phyloP scores from a whole-genome alignment of 2,797 vertebrate genomes.

The Pterois miles region DNA sequence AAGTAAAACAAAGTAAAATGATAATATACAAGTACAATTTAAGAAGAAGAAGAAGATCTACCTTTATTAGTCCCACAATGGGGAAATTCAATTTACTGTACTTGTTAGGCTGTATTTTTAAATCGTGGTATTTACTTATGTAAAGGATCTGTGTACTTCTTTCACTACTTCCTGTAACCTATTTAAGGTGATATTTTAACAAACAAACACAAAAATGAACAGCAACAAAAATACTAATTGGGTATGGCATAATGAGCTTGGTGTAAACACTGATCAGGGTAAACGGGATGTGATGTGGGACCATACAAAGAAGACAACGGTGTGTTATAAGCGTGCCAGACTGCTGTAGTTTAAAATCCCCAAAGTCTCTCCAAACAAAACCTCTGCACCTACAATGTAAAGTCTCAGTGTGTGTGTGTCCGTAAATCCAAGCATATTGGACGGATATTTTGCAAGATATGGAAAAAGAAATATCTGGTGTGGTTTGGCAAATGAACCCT shows the following conservation, averaged over 20 bases:
- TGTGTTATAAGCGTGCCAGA: background rate
- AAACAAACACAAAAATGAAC: background rate
- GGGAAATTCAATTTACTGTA: too few species aligned
- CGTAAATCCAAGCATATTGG: background rate
- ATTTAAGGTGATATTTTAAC: background rate
- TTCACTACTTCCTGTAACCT: background rate
- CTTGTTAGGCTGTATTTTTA: background rate
- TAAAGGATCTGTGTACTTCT: background rate
- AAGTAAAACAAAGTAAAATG: too few species aligned
- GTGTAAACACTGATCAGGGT: background rate
- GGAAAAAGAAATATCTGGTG: background rate
- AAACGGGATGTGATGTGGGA: background rate
- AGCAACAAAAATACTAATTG: background rate
- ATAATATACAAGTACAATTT: background rate
- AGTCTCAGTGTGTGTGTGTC: background rate
- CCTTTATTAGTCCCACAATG: too few species aligned
- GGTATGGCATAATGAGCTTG: background rate
- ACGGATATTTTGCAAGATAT: background rate
- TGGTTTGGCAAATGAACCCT: background rate
- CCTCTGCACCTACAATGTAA: background rate
- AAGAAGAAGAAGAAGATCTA: too few species aligned
- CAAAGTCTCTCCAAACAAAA: background rate
- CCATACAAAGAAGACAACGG: background rate
- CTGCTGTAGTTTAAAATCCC: background rate
- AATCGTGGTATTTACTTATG: background rate